Conservation (phyloP, 2,113 vertebrate genomes). For the Oncorhynchus kisutch region DNA sequence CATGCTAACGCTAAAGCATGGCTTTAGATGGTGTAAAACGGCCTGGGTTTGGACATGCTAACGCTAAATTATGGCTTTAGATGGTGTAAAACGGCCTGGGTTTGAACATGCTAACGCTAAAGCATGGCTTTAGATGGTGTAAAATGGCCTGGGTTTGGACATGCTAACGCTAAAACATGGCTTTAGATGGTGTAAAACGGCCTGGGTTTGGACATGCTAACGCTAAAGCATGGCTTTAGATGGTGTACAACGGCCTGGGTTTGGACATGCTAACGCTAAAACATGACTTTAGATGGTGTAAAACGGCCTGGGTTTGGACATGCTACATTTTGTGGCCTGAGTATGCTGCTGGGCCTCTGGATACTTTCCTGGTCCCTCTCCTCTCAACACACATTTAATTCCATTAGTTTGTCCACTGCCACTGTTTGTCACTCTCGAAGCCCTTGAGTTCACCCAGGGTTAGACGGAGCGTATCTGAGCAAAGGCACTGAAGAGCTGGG, state of each 20-base stretch:
- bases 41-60: background rate
- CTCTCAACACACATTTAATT: conserved; percentile 42
- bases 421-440: conserved; percentile 47
- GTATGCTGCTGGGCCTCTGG: conserved; percentile 12
- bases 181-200: conserved; percentile 32
- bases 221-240: conserved; percentile 30
- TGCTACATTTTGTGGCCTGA: conserved; percentile 29
- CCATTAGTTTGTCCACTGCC: conserved; percentile 48
- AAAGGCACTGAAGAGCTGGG: conserved; percentile 35
- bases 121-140: conserved; percentile 34
- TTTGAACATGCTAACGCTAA: background rate
- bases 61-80: conserved; percentile 31
- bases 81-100: conserved; percentile 25
- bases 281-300: conserved; percentile 32
- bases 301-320: conserved; percentile 37
- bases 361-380: conserved; percentile 14
- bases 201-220: conserved; percentile 34
- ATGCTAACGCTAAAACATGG: conserved; percentile 27
- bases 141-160: conserved; percentile 36
- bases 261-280: conserved; percentile 2
- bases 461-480: conserved; percentile 24
- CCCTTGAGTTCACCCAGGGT: conserved; percentile 52
- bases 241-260: conserved; percentile 23
- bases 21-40: conserved; percentile 32
- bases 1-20: conserved; percentile 29